phyloP scores from a whole-genome alignment of 2,888 invertebrate genomes.

The Meliscaeva auricollis region DNA sequence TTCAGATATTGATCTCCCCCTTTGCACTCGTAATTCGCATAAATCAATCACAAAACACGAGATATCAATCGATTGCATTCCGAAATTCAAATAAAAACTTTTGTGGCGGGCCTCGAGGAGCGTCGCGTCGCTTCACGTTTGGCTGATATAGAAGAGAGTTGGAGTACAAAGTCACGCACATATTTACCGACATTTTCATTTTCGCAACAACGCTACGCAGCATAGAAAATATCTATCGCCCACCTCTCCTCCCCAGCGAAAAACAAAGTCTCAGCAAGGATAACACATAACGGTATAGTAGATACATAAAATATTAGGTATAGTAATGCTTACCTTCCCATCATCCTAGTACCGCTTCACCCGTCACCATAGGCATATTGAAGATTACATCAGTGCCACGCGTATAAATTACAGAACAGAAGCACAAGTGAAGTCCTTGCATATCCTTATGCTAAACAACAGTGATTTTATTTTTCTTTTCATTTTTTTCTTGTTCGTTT shows the following conservation, averaged over 20 bases:
- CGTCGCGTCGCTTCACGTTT: not conserved
- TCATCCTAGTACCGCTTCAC: constrained; percentile 17
- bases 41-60: constrained; percentile 72
- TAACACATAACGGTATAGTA: constrained; percentile 35
- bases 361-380: constrained; percentile 63
- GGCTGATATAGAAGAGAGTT: not conserved
- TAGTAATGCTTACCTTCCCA: constrained; percentile 29
- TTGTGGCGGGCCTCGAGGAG: constrained; percentile 30
- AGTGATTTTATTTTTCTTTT: constrained; percentile 48
- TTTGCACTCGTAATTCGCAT: constrained; percentile 53
- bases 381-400: constrained; percentile 75
- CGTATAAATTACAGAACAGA: constrained; percentile 70
- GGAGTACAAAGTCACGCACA: constrained; percentile 36
- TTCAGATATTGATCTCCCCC: constrained; percentile 72
- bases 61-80: constrained; percentile 74
- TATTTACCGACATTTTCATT: constrained; percentile 64
- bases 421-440: constrained; percentile 67
- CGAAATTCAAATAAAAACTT: constrained; percentile 66
- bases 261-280: constrained; percentile 44
- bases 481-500: constrained; percentile 30
- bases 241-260: not conserved
- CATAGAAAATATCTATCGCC: constrained; percentile 7
- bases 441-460: constrained; percentile 72
- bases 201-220: constrained; percentile 59
- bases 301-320: too few species aligned